A percentile compares a stretch with the other conserved stretches of the same genome.
Evolutionary conservation across 2,888 invertebrate genomes (phyloP).

Genomic region (Xestia c-nigrum): DNA sequence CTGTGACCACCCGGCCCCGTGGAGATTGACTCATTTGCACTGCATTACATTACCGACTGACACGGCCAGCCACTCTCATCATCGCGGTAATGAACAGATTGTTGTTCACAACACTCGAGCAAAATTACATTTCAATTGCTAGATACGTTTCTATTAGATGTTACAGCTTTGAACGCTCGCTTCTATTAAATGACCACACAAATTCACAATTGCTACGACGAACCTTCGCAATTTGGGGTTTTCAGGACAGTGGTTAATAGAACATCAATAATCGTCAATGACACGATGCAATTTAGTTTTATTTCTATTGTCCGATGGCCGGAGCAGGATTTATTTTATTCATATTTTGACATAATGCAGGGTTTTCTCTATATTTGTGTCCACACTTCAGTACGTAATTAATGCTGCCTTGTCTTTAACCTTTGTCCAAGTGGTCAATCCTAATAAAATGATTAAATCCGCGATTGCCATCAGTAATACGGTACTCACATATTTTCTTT

Average conservation of each 20-base stretch:
- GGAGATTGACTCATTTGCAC: conserved; percentile 91
- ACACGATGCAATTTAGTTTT: conserved; percentile 24
- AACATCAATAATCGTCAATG: conserved; percentile 46
- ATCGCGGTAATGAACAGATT: conserved; percentile 84
- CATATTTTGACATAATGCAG: not conserved
- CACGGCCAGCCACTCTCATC: conserved; percentile 89
- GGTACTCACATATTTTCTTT: no score
- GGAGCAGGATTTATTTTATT: not conserved
- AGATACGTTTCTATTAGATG: conserved; percentile 57
- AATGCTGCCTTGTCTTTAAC: not conserved
- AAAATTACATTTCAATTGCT: conserved; percentile 71
- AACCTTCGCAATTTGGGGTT: conserved; percentile 25
- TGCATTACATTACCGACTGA: conserved; percentile 90
- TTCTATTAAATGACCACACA: conserved; percentile 31
- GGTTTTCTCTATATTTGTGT: not conserved
- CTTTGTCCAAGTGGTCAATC: not conserved
- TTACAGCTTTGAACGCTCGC: conserved; percentile 46
- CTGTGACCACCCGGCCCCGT: conserved; percentile 84
- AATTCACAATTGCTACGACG: conserved; percentile 30
- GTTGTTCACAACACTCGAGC: conserved; percentile 74
- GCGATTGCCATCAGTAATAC: not conserved
- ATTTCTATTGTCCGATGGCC: conserved; percentile 25
- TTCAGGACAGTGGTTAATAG: conserved; percentile 37
- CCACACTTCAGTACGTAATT: not conserved
- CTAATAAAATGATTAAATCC: not conserved